A percentile compares a stretch with the other conserved stretches of the same genome.
Evolutionary conservation across 1,140 invertebrate species (phyloP).

Genomic region (Hylaeus volcanicus): DNA sequence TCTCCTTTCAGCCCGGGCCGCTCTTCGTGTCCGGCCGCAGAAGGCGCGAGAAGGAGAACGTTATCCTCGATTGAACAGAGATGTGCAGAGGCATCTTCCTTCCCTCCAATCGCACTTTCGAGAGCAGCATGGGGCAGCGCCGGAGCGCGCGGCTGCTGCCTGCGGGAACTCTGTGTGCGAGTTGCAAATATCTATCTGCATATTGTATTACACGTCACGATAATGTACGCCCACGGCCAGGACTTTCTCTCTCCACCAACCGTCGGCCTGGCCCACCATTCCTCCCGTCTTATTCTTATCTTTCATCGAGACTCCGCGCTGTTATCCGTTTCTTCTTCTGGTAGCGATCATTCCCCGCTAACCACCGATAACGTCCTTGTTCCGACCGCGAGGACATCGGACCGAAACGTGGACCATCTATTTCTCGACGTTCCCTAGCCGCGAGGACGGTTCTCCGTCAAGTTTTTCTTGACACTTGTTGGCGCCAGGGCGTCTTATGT

Average conservation of each 20-base stretch:
- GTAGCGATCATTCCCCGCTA: no score
- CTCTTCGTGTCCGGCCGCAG: conserved; percentile 78
- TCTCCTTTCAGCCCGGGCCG: conserved; percentile 72
- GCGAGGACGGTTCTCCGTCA: no score
- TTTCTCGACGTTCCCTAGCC: no score
- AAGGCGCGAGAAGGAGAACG: conserved; percentile 60
- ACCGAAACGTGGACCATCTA: no score
- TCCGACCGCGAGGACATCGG: no score
- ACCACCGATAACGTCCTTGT: no score
- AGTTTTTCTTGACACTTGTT: no score
- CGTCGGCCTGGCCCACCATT: conserved; percentile 9
- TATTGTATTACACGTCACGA: conserved; percentile 76
- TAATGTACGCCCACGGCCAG: conserved; percentile 65
- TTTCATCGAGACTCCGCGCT: neutral
- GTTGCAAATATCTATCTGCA: conserved; percentile 76
- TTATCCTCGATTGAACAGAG: conserved; percentile 11
- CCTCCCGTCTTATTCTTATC: conserved; percentile 19
- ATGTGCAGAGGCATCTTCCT: conserved; percentile 72
- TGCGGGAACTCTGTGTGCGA: conserved; percentile 57
- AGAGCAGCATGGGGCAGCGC: conserved; percentile 62
- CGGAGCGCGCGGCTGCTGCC: conserved; percentile 45
- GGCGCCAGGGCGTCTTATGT: no score
- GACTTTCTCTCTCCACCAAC: conserved; percentile 30
- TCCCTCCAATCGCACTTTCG: conserved; percentile 76
- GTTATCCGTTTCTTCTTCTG: neutral